Base-by-base conservation (phyloP, 2,797 vertebrate genomes). In the Brachyrhaphis roseni region DNA sequence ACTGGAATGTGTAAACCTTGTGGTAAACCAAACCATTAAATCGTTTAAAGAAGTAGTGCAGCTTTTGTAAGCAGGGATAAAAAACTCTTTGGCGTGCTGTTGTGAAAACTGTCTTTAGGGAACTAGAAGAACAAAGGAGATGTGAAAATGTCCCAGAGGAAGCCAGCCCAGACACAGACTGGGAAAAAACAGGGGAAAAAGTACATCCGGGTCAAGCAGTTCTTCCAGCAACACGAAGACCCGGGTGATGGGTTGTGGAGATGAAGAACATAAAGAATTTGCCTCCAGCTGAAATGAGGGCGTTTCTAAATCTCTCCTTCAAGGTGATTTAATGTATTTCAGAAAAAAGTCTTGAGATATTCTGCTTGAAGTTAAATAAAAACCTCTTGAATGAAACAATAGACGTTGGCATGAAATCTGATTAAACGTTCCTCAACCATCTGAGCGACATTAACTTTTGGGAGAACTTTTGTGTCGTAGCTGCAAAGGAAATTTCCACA, bases 121-220 rank as follows among this genome's bases (percentile, higher is more conserved):
- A 86, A 57, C 46, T 53, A 70, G 74, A 88, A 36, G 34, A 34
- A 87, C 64, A 88, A 91, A 90, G 81, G 82, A 84, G 84, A 90
- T 88, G 82, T 87, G 90, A 92, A 91, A 86, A 89, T 66, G 49
- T 72, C 41, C 18, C 34, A 83, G 84, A 88, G 80, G 85, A 88
- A 89, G 81, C 89, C 46, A 34, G 18, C 8, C 77, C 77, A 87
- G 80, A 89, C 82, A 46, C 13, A 64, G 34, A 75, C 26, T 43
- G 34, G 28, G 31, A 72, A 43, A 28, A 57, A 77, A 77, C 80
- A 59, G 79, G 16, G 5, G 83, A 39, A 75, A 16, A 71, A 76
- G 77, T 77, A 47, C 66, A 73, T 85, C 51, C 57, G 41, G 78
- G 79, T 62, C 59, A 80, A 78, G 34, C 20, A 57, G 34, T 75